Conservation (phyloP, 2,113 vertebrate genomes). For the Craseonycteris thonglongyai region DNA sequence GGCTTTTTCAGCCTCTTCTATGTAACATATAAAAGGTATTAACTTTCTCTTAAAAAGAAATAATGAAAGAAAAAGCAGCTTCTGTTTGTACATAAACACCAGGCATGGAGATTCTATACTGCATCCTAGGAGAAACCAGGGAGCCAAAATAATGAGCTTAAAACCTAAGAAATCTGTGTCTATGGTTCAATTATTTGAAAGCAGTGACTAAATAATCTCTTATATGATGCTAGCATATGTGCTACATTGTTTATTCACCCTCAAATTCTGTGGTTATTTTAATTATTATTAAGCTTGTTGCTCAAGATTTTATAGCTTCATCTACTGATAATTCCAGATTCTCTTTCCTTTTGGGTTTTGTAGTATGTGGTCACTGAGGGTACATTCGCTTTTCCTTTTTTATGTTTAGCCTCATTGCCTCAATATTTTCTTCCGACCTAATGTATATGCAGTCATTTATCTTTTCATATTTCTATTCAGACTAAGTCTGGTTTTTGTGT, state of each 20-base stretch:
- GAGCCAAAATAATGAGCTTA: conserved; percentile 59
- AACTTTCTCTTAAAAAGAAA: conserved; percentile 55
- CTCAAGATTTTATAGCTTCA: conserved; percentile 21
- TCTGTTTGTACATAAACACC: conserved; percentile 72
- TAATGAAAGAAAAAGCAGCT: conserved; percentile 51
- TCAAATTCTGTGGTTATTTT: conserved; percentile 38
- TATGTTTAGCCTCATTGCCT: conserved; percentile 49
- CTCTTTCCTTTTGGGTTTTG: conserved; percentile 8
- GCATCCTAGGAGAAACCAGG: conserved; percentile 67
- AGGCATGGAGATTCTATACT: background rate
- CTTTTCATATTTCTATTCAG: conserved; percentile 34
- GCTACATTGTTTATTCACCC: background rate
- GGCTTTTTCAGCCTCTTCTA: conserved; percentile 39
- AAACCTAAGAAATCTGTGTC: conserved; percentile 38
- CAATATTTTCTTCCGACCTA: conserved; percentile 50
- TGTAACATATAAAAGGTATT: conserved; percentile 56
- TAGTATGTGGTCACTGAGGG: conserved; percentile 48
- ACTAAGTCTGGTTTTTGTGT: background rate
- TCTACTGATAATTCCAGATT: background rate
- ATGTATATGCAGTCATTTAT: conserved; percentile 52
- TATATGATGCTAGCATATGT: background rate
- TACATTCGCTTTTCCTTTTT: conserved; percentile 51
- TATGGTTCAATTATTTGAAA: conserved; percentile 49
- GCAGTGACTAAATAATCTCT: conserved; percentile 25
- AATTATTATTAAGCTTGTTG: conserved; percentile 35